Percentiles rank a stretch among this genome's conserved stretches.
phyloP scores from a whole-genome alignment of 1,140 invertebrate genomes.

The Anastatus disparis region DNA sequence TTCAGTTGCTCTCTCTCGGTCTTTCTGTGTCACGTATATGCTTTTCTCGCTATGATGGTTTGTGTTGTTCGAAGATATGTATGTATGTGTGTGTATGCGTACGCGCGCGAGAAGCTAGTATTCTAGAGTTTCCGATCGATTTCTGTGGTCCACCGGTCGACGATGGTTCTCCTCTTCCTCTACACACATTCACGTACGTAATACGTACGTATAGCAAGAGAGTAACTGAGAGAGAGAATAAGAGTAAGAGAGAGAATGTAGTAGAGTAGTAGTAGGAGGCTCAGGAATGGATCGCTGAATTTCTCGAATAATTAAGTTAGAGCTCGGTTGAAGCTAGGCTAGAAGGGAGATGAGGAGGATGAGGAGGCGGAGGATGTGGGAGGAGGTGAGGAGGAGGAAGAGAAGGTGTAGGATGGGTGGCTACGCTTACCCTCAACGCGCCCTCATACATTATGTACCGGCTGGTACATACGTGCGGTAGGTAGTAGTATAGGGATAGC shows the following conservation, averaged over 20 bases:
- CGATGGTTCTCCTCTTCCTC: no score
- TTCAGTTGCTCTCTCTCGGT: not conserved
- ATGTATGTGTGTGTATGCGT: no score
- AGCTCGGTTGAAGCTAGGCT: slow-evolving; percentile 60
- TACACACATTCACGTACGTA: no score
- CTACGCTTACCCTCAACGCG: slow-evolving; percentile 65
- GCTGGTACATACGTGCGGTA: slow-evolving; percentile 47
- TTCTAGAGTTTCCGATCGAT: slow-evolving; percentile 50
- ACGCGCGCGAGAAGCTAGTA: no score
- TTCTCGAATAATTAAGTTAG: slow-evolving; percentile 69
- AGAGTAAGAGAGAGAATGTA: slow-evolving; percentile 31
- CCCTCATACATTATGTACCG: slow-evolving; percentile 64
- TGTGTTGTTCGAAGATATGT: no score
- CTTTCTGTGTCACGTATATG: not conserved
- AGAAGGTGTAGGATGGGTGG: no score
- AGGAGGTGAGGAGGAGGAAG: no score
- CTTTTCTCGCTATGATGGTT: no score
- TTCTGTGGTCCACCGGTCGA: slow-evolving; percentile 49
- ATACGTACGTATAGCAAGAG: slow-evolving; percentile 41
- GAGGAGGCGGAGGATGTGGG: no score
- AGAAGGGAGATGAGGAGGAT: no score
- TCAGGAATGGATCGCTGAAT: slow-evolving; percentile 67
- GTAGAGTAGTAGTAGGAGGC: no score
- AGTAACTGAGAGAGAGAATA: slow-evolving; percentile 24
- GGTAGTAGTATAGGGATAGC: slow-evolving; percentile 21